Conservation (phyloP, 1,140 invertebrate species). For the Vanessa atalanta region DNA sequence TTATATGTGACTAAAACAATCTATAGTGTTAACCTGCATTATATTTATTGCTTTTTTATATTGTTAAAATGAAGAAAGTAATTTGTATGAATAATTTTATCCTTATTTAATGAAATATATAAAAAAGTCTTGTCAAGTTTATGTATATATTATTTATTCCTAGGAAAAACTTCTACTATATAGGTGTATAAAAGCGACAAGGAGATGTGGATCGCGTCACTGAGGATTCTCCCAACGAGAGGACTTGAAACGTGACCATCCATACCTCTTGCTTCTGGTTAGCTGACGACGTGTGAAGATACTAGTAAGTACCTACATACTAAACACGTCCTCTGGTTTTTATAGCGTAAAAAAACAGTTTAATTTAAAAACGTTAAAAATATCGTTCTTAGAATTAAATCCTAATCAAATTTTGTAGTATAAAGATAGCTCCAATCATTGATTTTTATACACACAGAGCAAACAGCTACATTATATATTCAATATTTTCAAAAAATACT, state of each 20-base stretch:
- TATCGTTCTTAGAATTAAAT: too few relatives aligned
- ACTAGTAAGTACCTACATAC: conserved; percentile 14
- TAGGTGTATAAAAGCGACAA: background rate
- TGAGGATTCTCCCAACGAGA: conserved; percentile 33
- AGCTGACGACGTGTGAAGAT: conserved; percentile 28
- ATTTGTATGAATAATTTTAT: background rate
- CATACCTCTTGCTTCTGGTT: conserved; percentile 27
- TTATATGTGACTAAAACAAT: too few relatives aligned
- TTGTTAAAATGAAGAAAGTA: background rate
- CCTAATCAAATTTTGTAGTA: too few relatives aligned
- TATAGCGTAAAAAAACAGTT: background rate
- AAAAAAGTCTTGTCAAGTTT: too few relatives aligned
- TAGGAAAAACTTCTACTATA: background rate
- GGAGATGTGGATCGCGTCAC: conserved; percentile 6
- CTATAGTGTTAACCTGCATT: too few relatives aligned
- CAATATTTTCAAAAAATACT: too few relatives aligned
- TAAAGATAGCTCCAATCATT: too few relatives aligned
- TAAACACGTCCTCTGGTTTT: conserved; percentile 4
- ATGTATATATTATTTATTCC: background rate
- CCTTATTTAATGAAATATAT: background rate
- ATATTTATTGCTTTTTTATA: too few relatives aligned
- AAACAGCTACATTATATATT: too few relatives aligned
- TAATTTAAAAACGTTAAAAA: background rate
- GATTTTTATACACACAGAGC: too few relatives aligned
- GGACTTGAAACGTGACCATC: conserved; percentile 38